Base-by-base conservation (phyloP, 2,797 vertebrate species). In the Onychomys arenicola region DNA sequence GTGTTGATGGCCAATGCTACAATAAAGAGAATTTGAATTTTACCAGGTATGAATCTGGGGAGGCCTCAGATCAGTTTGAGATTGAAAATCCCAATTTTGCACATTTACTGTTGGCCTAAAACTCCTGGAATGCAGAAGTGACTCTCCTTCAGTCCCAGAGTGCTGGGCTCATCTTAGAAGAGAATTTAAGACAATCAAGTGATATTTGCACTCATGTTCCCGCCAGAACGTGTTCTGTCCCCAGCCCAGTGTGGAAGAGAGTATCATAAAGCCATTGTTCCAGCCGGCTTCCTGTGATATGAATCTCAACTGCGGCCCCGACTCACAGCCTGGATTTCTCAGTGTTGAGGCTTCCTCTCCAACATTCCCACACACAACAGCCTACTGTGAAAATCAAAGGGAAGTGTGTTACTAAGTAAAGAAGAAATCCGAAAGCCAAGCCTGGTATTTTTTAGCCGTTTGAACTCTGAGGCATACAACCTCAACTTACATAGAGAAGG, bases 311-410 rank as follows among this genome's bases (percentile, higher is more conserved):
- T 93, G 96, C 32, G 89, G 97, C 97, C 97, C 97, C 98, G 98
- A 98, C 98, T 96, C 98, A 97, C 97, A 98, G 98, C 98, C 98
- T 97, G 98, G 96, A 96, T 98, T 98, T 98, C 98, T 98, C 98
- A 98, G 98, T 88, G 89, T 97, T 96, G 97, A 98, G 98, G 98
- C 98, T 99, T 99, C 99, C 98, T 99, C 98, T 98, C 98, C 97
- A 98, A 97, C 98, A 98, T 99, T 99, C 98, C 98, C 98, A 98
- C 98, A 98, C 98, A 98, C 95, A 98, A 98, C 83, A 98, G 98
- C 98, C 98, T 98, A 98, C 99, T 99, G 98, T 98, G 99, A 98
- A 98, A 99, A 99, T 98, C 98, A 99, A 99, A 99, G 98, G 98
- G 97, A 98, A 98, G 96, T 0, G 0, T 98, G 98, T 98, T 98